Conservation (phyloP, 2,888 invertebrate species). For the Agriopis leucophaearia region DNA sequence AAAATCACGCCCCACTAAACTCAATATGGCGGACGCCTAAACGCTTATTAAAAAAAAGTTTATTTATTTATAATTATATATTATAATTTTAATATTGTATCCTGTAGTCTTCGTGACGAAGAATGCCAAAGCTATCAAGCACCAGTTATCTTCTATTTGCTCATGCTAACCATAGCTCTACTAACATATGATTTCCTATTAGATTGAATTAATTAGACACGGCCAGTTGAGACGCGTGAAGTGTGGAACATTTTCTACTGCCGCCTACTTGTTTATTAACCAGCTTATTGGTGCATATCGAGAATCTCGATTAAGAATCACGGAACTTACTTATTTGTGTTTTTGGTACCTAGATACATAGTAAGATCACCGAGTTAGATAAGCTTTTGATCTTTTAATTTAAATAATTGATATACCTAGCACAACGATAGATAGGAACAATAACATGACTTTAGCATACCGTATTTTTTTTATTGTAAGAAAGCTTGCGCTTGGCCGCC, state of each 20-base stretch:
- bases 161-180: not conserved
- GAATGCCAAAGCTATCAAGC: not conserved
- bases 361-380: not conserved
- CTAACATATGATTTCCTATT: conserved; percentile 17
- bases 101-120: not conserved
- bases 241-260: conserved; percentile 30
- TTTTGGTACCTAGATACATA: not conserved
- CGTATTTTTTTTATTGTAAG: too few relatives aligned
- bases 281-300: conserved; percentile 24
- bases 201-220: conserved; percentile 32
- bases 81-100: too few relatives aligned
- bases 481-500: too few relatives aligned
- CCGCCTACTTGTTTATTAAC: conserved; percentile 18
- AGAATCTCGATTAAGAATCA: conserved; percentile 23
- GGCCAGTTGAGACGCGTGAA: conserved; percentile 24
- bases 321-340: conserved; percentile 15
- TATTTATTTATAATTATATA: too few relatives aligned
- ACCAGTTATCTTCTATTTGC: not conserved
- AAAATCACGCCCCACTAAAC: too few relatives aligned
- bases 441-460: too few relatives aligned
- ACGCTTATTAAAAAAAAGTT: too few relatives aligned
- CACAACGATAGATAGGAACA: too few relatives aligned
- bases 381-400: too few relatives aligned
- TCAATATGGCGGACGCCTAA: too few relatives aligned
- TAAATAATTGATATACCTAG: too few relatives aligned